Evolutionary conservation across 1,140 invertebrate genomes (phyloP), one percentile per base, ranked within the genome.

Genomic region (Microplitis demolitor): DNA sequence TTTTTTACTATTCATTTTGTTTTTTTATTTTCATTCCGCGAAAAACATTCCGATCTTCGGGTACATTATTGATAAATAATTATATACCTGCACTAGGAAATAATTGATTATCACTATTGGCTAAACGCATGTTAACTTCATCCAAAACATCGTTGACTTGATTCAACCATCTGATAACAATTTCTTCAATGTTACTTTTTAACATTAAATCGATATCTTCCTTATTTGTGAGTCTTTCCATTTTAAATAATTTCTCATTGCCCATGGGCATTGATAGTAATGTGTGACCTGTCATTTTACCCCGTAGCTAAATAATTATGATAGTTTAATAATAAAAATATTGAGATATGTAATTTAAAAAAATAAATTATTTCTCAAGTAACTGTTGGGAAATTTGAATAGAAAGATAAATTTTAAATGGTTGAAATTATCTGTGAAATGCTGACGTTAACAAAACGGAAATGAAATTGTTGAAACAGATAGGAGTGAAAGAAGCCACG

Each of bases 141-240:
- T 91, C 90, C n/a, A 96, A 84, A 11, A 95, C 89, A 81, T 95
- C 92, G 68, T 91, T 90, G 24, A 95, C 92, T 81, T 94, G 92
- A 71, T 90, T 89, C 1, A 91, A 89, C 95, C 95, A 97, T 81
- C 95, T 94, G 74, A 94, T 94, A 2, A 96, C 88, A n/a, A 93
- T 90, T 34, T 90, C 90, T 85, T 97, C 95, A 66, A 95, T 92
- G 54, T 93, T 90, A 73, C 90, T 91, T 78, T 94, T 92, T 58
- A 96, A 81, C 72, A 89, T 85, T 69, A 92, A 85, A 82, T 95
- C 91, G 4, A 91, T 82, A 2, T 85, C 81, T 77, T 89, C 88
- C 3, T 45, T 45, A 11, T 88, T 88, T 31, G 88, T 81, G 50
- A 88, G 88, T 74, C 69, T 76, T 79, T 90, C 89, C 3, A 89